A percentile compares a stretch with the other conserved stretches of the same genome.
Evolutionary conservation across 2,113 vertebrate genomes (phyloP).

Genomic region (Acrocephalus arundinaceus): DNA sequence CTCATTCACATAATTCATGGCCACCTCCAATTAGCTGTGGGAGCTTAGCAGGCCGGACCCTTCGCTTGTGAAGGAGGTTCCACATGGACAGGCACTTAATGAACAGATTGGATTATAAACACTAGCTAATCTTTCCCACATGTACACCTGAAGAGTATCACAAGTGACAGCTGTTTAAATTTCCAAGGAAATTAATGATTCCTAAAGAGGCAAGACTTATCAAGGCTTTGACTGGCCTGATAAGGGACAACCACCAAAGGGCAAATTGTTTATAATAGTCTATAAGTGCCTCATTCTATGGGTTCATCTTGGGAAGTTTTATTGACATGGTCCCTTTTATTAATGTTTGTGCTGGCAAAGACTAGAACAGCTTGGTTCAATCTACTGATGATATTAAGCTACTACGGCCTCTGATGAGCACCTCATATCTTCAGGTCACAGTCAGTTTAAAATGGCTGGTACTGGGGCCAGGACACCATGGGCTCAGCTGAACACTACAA

Average conservation of each 20-base stretch:
- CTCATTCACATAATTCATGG: slow-evolving; percentile 70
- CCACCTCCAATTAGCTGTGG: slow-evolving; percentile 80
- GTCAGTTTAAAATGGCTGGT: slow-evolving; percentile 61
- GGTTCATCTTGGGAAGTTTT: slow-evolving; percentile 68
- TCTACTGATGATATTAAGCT: slow-evolving; percentile 66
- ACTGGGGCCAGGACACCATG: not conserved
- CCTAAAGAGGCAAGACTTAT: slow-evolving; percentile 80
- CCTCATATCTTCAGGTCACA: slow-evolving; percentile 53
- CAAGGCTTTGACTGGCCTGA: slow-evolving; percentile 74
- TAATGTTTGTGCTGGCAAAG: slow-evolving; percentile 67
- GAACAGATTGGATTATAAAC: slow-evolving; percentile 81
- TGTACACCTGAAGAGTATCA: slow-evolving; percentile 82
- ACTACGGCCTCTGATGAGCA: slow-evolving; percentile 68
- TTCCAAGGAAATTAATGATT: slow-evolving; percentile 81
- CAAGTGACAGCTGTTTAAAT: slow-evolving; percentile 87
- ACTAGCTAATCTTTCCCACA: slow-evolving; percentile 83
- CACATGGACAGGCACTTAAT: slow-evolving; percentile 76
- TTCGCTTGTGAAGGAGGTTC: slow-evolving; percentile 68
- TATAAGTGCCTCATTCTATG: slow-evolving; percentile 72
- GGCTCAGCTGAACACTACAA: not conserved
- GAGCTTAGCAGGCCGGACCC: slow-evolving; percentile 66
- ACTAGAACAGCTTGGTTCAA: slow-evolving; percentile 52
- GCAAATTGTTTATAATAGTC: slow-evolving; percentile 78
- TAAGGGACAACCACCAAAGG: slow-evolving; percentile 69
- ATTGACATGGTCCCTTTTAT: slow-evolving; percentile 68